Evolutionary conservation across 2,888 invertebrate genomes (phyloP).

Genomic region (Latheticus oryzae): DNA sequence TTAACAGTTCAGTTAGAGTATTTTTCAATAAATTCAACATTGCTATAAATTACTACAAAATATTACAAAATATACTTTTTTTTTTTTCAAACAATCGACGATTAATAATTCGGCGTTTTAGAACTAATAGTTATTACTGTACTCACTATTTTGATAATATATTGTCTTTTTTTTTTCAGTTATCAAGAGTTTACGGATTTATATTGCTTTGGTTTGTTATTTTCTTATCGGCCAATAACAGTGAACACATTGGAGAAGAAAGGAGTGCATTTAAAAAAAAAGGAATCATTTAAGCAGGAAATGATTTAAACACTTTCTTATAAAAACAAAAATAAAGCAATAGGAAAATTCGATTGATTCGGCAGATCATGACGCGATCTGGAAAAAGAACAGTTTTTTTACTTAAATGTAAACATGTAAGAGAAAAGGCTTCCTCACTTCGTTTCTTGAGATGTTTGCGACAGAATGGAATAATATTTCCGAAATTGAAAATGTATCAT

Average conservation of each 20-base stretch:
- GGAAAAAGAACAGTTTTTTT: too few relatives aligned
- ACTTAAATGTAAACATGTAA: not conserved
- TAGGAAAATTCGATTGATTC: too few relatives aligned
- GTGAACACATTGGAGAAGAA: constrained; percentile 35
- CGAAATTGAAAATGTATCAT: too few relatives aligned
- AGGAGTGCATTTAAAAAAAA: too few relatives aligned
- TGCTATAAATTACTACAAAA: constrained; percentile 51
- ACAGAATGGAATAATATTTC: too few relatives aligned
- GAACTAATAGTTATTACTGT: constrained; percentile 35
- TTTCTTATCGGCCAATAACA: constrained; percentile 11
- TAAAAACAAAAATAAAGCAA: too few relatives aligned
- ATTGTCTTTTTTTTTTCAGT: constrained; percentile 48
- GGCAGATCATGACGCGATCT: too few relatives aligned
- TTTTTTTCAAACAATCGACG: constrained; percentile 34
- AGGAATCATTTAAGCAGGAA: too few relatives aligned
- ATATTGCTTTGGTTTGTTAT: constrained; percentile 46
- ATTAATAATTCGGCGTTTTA: constrained; percentile 50
- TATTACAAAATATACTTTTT: constrained; percentile 47
- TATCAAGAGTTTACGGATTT: constrained; percentile 23
- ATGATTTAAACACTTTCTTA: too few relatives aligned
- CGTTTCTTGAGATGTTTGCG: too few relatives aligned
- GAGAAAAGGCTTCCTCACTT: constrained; percentile 18
- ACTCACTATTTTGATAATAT: constrained; percentile 37
- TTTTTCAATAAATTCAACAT: constrained; percentile 50
- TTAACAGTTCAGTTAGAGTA: constrained; percentile 48